Percentiles rank a stretch among this genome's conserved stretches.
Evolutionary conservation across 2,797 vertebrate species (phyloP).

Genomic region (Galaxias olidus): DNA sequence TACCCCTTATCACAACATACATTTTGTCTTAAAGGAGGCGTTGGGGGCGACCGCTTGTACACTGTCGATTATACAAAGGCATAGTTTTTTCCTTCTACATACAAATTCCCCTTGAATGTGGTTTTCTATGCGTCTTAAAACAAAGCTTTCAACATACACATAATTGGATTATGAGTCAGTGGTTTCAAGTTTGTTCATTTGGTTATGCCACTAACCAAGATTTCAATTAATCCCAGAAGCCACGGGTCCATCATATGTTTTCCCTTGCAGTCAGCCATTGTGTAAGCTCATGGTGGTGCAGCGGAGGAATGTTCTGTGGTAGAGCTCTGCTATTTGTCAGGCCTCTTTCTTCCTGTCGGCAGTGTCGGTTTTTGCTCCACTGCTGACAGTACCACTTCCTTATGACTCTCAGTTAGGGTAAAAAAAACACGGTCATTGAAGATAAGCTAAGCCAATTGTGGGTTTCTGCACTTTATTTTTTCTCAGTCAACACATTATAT

Average conservation of each 20-base stretch:
- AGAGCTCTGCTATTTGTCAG: not conserved
- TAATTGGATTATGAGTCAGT: too few species aligned
- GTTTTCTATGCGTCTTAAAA: too few species aligned
- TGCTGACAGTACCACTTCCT: not conserved
- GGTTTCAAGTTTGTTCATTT: too few species aligned
- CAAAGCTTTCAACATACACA: too few species aligned
- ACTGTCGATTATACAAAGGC: conserved; percentile 16
- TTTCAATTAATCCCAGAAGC: too few species aligned
- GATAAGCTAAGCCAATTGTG: too few species aligned
- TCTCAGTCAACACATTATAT: too few species aligned
- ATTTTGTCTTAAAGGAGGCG: conserved; percentile 15
- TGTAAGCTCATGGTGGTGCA: not conserved
- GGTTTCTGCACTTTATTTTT: too few species aligned
- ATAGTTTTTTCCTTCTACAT: not conserved
- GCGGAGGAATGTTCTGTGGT: not conserved
- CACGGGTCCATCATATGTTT: too few species aligned
- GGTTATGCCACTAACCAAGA: too few species aligned
- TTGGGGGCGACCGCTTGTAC: conserved; percentile 10
- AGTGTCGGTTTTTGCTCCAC: not conserved
- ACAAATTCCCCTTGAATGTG: too few species aligned
- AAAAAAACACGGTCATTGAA: not conserved
- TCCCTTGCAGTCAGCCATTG: not conserved
- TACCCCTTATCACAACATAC: conserved; percentile 36
- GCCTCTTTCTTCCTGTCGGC: not conserved
- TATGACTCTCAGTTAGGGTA: not conserved